Conservation (phyloP, 2,113 vertebrate genomes). For the Cochlearius cochlearius region DNA sequence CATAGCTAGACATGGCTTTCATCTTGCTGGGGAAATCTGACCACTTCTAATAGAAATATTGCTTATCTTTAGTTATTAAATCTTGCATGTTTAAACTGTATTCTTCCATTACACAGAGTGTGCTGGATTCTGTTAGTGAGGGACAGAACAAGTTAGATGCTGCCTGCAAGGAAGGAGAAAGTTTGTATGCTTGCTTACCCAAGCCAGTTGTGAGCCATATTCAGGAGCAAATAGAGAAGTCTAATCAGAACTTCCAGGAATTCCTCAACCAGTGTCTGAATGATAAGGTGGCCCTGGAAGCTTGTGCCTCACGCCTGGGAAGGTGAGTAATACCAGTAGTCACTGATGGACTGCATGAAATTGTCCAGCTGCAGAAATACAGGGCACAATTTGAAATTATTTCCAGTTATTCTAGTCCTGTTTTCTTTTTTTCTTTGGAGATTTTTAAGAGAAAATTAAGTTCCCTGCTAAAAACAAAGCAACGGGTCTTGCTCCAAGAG, state of each 20-base stretch:
- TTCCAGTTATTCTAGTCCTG: neutral
- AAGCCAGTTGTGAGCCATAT: conserved; percentile 79
- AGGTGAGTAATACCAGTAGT: conserved; percentile 56
- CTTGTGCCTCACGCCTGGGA: conserved; percentile 78
- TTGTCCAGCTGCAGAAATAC: neutral
- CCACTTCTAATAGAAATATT: neutral
- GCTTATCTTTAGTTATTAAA: neutral
- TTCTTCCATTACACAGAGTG: conserved; percentile 67
- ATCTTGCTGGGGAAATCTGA: neutral
- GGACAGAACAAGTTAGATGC: conserved; percentile 80
- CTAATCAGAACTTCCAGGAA: conserved; percentile 82
- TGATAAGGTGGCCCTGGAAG: conserved; percentile 80
- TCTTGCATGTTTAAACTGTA: neutral
- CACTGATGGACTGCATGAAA: neutral
- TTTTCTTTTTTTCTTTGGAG: neutral
- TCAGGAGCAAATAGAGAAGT: conserved; percentile 83
- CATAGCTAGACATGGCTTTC: neutral
- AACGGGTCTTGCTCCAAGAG: neutral
- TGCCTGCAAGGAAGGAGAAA: conserved; percentile 84
- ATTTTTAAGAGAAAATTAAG: neutral
- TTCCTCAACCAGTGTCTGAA: conserved; percentile 82
- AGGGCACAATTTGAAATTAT: neutral
- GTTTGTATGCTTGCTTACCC: conserved; percentile 80
- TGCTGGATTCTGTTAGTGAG: conserved; percentile 75
- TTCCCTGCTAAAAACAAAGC: neutral